These are phyloP conservation scores for Scolopax mira DNA, from an alignment of 2,113 vertebrate genomes.

Conservation along the genomic window DNA sequence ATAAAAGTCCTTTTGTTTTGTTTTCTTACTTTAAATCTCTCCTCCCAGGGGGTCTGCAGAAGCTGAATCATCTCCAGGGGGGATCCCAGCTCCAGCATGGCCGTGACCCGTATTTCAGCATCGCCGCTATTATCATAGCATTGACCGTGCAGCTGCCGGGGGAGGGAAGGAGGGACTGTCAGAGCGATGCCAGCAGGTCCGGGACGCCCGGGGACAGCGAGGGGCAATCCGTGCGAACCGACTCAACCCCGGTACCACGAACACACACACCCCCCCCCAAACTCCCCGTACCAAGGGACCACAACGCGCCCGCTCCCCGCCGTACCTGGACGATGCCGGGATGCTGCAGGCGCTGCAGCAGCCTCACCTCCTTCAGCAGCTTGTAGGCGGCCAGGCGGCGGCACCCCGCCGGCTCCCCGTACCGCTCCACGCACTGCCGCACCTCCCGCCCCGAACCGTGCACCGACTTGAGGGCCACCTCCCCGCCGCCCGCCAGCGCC, in stretches of 20 bases:
- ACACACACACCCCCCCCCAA: neutral
- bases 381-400: constrained; percentile 82
- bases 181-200: neutral
- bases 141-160: constrained; percentile 82
- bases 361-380: constrained; percentile 82
- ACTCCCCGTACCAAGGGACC: neutral
- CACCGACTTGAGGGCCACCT: constrained; percentile 77
- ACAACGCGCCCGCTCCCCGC: neutral
- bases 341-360: constrained; percentile 80
- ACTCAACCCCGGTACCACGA: neutral
- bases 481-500: constrained; percentile 53
- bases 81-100: constrained; percentile 86
- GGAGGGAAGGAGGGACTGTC: neutral
- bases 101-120: constrained; percentile 74
- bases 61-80: constrained; percentile 94
- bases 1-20: constrained; percentile 17
- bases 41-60: constrained; percentile 93
- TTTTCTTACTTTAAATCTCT: constrained; percentile 89
- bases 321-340: constrained; percentile 83
- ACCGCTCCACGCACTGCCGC: constrained; percentile 79
- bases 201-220: neutral
- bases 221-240: neutral
- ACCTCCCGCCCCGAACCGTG: constrained; percentile 84
- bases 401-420: constrained; percentile 72
- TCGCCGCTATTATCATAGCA: constrained; percentile 73